Base-by-base conservation (phyloP, 2,113 vertebrate species). In the Erpornis zantholeuca region DNA sequence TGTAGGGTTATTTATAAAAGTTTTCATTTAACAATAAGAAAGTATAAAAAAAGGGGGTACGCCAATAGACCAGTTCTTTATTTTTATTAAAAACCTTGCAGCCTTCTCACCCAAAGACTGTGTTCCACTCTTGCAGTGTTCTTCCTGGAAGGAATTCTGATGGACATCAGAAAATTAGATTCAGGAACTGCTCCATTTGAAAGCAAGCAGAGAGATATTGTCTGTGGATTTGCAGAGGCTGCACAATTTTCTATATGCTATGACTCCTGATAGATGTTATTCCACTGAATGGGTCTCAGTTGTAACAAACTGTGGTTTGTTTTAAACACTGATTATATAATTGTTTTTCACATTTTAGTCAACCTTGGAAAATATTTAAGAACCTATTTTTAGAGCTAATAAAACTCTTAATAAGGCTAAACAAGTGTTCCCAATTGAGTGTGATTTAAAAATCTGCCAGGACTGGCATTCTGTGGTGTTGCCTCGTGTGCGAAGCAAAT, bases 371-470 rank as follows among this genome's bases (percentile, higher is more conserved):
- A 94, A 96, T 84, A 86, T 96, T 94, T 96, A 89, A 91, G 70
- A 89, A 78, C 91, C 75, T 97, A 96, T 94, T 97, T 94, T 97
- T 90, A 92, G 92, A 94, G 35, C 29, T 91, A 96, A 92, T 95
- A 96, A 94, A 97, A 97, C 82, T 88, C 90, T 96, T 96, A 60
- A 16, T 89, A 96, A 88, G 65, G 91, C 77, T 65, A 76, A 94
- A 36, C 40, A 60, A 82, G 63, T 47, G 45, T 95, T 97, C 80
- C 53, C 10, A 86, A 65, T 49, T 61, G 35, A 82, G 53, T 90
- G 36, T 82, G 72, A 92, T 92, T 86, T 69, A 10, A 38, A 49
- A 86, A 65, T 35, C 7, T 61, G 6, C 56, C 33, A 64, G 54
- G 64, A 44, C 24, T 71, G 79, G 29, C 31, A 35, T 66, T 76